phyloP scores from a whole-genome alignment of 1,140 invertebrate genomes.

The Trissolcus basalis region DNA sequence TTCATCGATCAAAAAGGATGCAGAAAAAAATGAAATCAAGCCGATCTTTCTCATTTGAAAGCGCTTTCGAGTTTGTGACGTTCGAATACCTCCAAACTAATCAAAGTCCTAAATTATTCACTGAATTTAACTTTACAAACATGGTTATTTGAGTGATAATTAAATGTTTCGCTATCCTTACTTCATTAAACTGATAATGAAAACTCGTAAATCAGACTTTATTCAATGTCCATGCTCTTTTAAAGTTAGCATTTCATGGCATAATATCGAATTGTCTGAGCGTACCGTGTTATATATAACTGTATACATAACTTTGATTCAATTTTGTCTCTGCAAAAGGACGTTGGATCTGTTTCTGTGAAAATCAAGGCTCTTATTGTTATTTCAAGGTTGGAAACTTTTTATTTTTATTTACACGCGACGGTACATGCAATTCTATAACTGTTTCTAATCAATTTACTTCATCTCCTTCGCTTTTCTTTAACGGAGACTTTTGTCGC shows the following conservation, averaged over 20 bases:
- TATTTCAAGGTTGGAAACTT: too few species aligned
- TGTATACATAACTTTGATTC: not conserved
- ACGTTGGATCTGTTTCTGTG: too few species aligned
- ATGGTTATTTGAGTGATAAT: conserved; percentile 35
- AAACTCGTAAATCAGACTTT: conserved; percentile 34
- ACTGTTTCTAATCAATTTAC: too few species aligned
- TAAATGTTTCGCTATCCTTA: conserved; percentile 32
- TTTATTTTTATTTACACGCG: too few species aligned
- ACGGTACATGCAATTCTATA: too few species aligned
- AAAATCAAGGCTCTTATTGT: too few species aligned
- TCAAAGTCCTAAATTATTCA: conserved; percentile 25
- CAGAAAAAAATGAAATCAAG: too few species aligned
- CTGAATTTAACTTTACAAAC: conserved; percentile 11
- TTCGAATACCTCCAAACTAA: conserved; percentile 9
- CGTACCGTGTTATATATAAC: not conserved
- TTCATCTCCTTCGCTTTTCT: too few species aligned
- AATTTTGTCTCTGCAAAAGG: too few species aligned
- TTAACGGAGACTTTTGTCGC: too few species aligned
- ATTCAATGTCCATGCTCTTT: conserved; percentile 30
- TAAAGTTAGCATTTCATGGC: not conserved
- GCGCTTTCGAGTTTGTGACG: conserved; percentile 3
- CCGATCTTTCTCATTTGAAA: not conserved
- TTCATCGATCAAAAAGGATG: too few species aligned
- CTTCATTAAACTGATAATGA: conserved; percentile 39
- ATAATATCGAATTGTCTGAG: not conserved